A percentile compares a stretch with the other conserved stretches of the same genome.
Conservation (phyloP, 2,888 invertebrate genomes). For the Nebria brevicollis region DNA sequence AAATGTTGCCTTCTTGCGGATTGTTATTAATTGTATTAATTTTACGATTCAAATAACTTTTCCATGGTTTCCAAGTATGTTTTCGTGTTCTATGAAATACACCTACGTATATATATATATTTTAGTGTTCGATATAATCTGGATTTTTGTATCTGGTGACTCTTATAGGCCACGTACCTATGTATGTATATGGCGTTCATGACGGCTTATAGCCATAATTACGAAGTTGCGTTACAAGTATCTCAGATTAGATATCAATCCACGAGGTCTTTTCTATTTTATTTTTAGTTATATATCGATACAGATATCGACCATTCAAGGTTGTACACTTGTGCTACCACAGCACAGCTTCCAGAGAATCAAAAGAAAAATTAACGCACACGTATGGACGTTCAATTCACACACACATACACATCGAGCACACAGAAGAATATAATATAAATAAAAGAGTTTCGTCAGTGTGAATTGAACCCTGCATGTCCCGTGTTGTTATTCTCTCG, state of each 20-base stretch:
- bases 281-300: background rate
- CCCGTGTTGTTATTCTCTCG: background rate
- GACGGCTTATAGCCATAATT: background rate
- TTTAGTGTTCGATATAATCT: background rate
- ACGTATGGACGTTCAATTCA: background rate
- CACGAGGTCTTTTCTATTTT: background rate
- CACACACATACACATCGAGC: background rate
- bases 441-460: constrained; percentile 29
- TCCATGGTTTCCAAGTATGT: background rate
- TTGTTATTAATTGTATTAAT: too few relatives aligned
- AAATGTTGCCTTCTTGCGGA: too few relatives aligned
- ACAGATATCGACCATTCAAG: constrained; percentile 1
- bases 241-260: background rate
- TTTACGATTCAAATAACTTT: background rate
- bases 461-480: constrained; percentile 38
- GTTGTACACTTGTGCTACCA: background rate
- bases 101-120: too few relatives aligned
- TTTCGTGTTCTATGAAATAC: background rate
- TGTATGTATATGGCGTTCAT: background rate
- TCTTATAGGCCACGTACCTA: background rate
- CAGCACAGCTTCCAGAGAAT: background rate
- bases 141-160: background rate
- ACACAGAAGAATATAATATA: background rate
- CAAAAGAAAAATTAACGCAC: background rate
- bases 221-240: constrained; percentile 1